Evolutionary conservation across 2,797 vertebrate species (phyloP).

Genomic region (Hybognathus amarus): DNA sequence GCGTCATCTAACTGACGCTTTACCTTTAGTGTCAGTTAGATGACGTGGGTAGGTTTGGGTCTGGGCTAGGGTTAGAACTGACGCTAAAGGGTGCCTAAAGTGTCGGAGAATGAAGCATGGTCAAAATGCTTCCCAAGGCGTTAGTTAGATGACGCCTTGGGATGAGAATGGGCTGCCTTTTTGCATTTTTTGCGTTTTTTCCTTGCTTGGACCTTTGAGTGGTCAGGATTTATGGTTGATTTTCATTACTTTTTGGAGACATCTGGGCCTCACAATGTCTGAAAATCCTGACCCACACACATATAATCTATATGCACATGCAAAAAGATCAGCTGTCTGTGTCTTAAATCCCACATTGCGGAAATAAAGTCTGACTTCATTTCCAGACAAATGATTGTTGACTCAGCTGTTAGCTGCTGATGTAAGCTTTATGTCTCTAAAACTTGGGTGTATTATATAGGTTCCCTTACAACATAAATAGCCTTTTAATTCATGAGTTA

Average conservation of each 20-base stretch:
- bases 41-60: too few relatives aligned
- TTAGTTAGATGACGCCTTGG: too few relatives aligned
- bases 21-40: too few relatives aligned
- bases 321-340: constrained; percentile 49
- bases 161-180: too few relatives aligned
- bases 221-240: not conserved
- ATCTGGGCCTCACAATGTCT: not conserved
- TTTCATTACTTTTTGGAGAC: constrained; percentile 6
- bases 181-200: too few relatives aligned
- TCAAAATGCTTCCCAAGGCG: too few relatives aligned
- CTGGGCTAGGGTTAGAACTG: too few relatives aligned
- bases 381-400: constrained; percentile 29
- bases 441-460: constrained; percentile 41
- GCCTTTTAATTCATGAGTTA: constrained; percentile 17
- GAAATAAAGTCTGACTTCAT: constrained; percentile 23
- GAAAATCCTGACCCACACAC: not conserved
- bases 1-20: too few relatives aligned
- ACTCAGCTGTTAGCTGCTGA: constrained; percentile 42
- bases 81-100: too few relatives aligned
- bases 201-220: not conserved
- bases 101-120: too few relatives aligned
- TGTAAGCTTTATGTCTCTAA: constrained; percentile 37
- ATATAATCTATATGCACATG: constrained; percentile 9
- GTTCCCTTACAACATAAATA: not conserved
- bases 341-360: constrained; percentile 22